Conservation (phyloP, 1,140 invertebrate species). For the Drosophila parabipectinata region DNA sequence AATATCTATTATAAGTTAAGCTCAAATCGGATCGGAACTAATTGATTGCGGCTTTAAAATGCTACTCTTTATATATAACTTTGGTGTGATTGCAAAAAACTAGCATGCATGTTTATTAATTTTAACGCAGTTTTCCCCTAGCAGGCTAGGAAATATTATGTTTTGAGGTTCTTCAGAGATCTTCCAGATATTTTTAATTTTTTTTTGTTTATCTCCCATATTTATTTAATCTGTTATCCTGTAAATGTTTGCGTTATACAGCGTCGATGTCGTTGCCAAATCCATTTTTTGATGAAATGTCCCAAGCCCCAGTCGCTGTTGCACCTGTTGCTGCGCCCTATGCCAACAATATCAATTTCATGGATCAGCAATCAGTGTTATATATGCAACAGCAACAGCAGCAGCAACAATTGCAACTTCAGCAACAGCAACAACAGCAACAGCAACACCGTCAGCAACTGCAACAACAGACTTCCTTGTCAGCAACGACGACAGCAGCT, state of each 20-base stretch:
- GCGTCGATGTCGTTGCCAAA: conserved; percentile 67
- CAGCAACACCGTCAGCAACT: conserved; percentile 36
- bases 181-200: conserved; percentile 1
- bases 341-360: conserved; percentile 44
- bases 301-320: conserved; percentile 34
- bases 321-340: conserved; percentile 36
- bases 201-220: conserved; percentile 6
- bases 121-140: not conserved
- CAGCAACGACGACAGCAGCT: conserved; percentile 10
- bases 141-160: conserved; percentile 7
- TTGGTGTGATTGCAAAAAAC: conserved; percentile 23
- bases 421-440: conserved; percentile 36
- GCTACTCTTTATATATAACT: conserved; percentile 1
- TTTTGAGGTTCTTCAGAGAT: not conserved
- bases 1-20: conserved; percentile 21
- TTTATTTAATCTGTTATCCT: conserved; percentile 35
- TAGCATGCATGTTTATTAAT: conserved; percentile 16
- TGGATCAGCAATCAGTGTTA: conserved; percentile 47
- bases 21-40: conserved; percentile 13
- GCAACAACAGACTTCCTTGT: conserved; percentile 18
- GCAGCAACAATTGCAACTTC: conserved; percentile 21
- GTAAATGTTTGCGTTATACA: conserved; percentile 56
- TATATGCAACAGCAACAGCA: conserved; percentile 54
- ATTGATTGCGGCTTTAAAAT: conserved; percentile 7
- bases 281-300: conserved; percentile 78